Evolutionary conservation across 1,140 invertebrate species (phyloP), one percentile per base, ranked within the genome.

Genomic region (Ylistrum balloti): DNA sequence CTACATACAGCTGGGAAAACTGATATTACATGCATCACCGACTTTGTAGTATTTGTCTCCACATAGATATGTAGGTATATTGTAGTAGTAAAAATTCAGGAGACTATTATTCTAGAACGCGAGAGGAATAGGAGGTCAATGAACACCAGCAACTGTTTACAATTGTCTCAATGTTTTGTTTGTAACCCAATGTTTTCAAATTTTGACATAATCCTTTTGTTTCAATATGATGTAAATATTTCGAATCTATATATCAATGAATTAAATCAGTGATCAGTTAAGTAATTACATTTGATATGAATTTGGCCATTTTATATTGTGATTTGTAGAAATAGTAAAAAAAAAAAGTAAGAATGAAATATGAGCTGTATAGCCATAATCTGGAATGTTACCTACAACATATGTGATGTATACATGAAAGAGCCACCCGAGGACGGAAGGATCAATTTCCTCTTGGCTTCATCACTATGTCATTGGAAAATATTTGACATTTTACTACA

Each of bases 21-120:
- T 74, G 22, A 74, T 74, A 74, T 74, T 74, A 74, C 56, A 74
- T 74, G 56, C 56, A 74, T 74, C 56, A 74, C 22, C n/a, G 56
- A 74, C 56, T 74, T 74, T 74, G 22, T 28, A 74, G 56, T 74
- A 74, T 74, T n/a, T 74, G 56, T 74, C 56, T 74, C 56, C 22
- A 38, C 35, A 28, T 74, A 74, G 56, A 3, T 74, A 74, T 74
- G 56, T 74, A 74, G 56, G 56, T 74, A 56, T 56, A 56, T 56
- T 56, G 56, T 74, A 28, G 22, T 74, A 28, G 56, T 74, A 74
- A 74, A 74, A 74, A 74, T 74, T 74, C 56, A 28, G 22, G n/a
- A 74, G 22, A 74, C 56, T 74, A 11, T 56, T n/a, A 28, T 74
- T 74, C 2, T 9, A 74, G 56, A 74, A n/a, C 28, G n/a, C 15